Conservation (phyloP, 2,888 invertebrate genomes). For the Acrocera orbiculus region DNA sequence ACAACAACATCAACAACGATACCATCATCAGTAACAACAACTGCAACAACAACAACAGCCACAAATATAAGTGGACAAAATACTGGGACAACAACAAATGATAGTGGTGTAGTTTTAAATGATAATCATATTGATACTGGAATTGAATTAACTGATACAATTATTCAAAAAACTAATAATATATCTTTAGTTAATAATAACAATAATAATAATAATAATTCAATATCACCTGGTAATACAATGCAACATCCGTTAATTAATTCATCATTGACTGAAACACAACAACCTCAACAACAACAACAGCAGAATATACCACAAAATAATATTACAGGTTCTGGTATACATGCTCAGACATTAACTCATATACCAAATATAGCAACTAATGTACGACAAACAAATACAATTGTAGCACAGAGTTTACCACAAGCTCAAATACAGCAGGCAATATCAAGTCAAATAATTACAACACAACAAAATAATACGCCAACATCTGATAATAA, state of each 20-base stretch:
- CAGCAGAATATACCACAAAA: too few species aligned
- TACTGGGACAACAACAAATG: conserved; percentile 9
- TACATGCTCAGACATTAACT: conserved; percentile 36
- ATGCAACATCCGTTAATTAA: conserved; percentile 15
- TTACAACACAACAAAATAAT: conserved; percentile 16
- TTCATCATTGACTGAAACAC: conserved; percentile 11
- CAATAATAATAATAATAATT: conserved; percentile 3
- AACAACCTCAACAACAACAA: conserved; percentile 11
- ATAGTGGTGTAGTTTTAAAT: conserved; percentile 13
- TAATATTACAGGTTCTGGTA: conserved; percentile 13
- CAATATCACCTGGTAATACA: conserved; percentile 19
- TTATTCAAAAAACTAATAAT: conserved; percentile 1
- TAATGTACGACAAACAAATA: conserved; percentile 17
- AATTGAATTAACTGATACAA: conserved; percentile 18
- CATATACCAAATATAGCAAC: conserved; percentile 34
- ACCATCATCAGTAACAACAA: conserved; percentile 3
- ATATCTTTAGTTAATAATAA: neutral
- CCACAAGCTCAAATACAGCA: conserved; percentile 38
- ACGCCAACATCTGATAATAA: conserved; percentile 28
- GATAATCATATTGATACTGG: conserved; percentile 22
- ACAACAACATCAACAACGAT: neutral
- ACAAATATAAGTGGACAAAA: too few species aligned
- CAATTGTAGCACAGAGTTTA: conserved; percentile 35
- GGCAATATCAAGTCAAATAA: conserved; percentile 33
- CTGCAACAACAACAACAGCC: neutral